These are phyloP conservation scores for Petrophora chlorosata DNA, from an alignment of 2,888 invertebrate species.

Conservation along the genomic window DNA sequence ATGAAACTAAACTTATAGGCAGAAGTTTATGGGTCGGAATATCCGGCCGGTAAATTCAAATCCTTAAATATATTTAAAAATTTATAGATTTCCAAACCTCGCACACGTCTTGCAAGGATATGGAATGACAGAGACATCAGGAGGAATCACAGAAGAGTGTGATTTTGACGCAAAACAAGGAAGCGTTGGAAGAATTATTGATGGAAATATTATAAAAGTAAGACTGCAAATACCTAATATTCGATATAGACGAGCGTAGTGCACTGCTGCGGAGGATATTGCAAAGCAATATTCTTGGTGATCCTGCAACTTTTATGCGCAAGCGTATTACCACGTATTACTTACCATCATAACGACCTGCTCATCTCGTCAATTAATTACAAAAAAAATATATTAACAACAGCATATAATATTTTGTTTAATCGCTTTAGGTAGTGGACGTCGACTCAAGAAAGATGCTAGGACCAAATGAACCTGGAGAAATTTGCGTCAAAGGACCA, in stretches of 20 bases:
- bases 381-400: neutral
- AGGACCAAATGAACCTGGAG: conserved; percentile 60
- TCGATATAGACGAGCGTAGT: neutral
- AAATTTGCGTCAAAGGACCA: conserved; percentile 61
- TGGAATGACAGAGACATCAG: conserved; percentile 67
- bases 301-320: too few species aligned
- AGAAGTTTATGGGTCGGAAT: too few species aligned
- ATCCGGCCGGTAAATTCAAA: too few species aligned
- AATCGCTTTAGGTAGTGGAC: conserved; percentile 67
- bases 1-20: too few species aligned
- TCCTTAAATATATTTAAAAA: conserved; percentile 8
- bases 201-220: conserved; percentile 54
- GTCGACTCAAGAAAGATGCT: conserved; percentile 55
- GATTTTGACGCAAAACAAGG: conserved; percentile 47
- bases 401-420: too few species aligned
- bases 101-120: conserved; percentile 59
- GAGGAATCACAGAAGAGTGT: conserved; percentile 51
- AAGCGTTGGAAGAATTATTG: conserved; percentile 57
- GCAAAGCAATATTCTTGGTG: too few species aligned
- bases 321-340: too few species aligned
- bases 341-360: too few species aligned
- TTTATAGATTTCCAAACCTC: conserved; percentile 54
- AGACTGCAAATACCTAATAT: neutral
- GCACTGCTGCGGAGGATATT: too few species aligned
- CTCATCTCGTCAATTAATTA: too few species aligned